Evolutionary conservation across 2,113 vertebrate species (phyloP).

Genomic region (Pelecanoides urinatrix): DNA sequence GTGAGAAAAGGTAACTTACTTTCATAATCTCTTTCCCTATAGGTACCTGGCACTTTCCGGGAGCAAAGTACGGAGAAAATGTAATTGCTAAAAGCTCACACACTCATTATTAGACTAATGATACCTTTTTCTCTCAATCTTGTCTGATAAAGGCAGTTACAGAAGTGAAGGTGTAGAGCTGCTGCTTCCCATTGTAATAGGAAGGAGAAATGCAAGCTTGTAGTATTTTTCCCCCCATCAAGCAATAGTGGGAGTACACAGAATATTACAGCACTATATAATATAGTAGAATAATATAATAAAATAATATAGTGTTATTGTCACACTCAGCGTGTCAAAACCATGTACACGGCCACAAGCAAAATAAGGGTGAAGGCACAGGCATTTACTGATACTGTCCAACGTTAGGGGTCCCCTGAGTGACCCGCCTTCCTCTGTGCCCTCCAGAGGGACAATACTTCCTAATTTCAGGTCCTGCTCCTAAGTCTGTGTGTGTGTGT

Average conservation of each 20-base stretch:
- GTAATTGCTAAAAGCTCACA: slow-evolving; percentile 25
- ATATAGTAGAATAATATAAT: background rate
- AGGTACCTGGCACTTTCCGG: background rate
- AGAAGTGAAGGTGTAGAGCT: background rate
- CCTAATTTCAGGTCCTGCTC: background rate
- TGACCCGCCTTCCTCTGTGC: background rate
- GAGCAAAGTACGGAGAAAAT: slow-evolving; percentile 23
- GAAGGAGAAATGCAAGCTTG: background rate
- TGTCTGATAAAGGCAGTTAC: background rate
- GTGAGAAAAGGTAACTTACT: slow-evolving; percentile 29
- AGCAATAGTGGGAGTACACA: background rate
- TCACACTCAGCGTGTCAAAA: background rate
- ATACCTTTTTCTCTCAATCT: slow-evolving; percentile 18
- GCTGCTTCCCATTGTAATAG: background rate
- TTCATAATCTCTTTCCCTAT: slow-evolving; percentile 13
- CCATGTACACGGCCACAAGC: background rate
- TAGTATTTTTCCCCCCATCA: background rate
- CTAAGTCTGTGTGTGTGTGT: too few relatives aligned
- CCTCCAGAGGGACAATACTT: background rate
- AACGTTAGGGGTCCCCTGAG: too few relatives aligned
- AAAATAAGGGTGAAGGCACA: background rate
- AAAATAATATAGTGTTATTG: background rate
- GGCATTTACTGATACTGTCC: fast-evolving
- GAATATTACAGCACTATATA: background rate
- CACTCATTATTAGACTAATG: slow-evolving; percentile 27